These are phyloP conservation scores for Odocoileus hemionus DNA, from an alignment of 2,113 vertebrate genomes.

Conservation along the genomic window DNA sequence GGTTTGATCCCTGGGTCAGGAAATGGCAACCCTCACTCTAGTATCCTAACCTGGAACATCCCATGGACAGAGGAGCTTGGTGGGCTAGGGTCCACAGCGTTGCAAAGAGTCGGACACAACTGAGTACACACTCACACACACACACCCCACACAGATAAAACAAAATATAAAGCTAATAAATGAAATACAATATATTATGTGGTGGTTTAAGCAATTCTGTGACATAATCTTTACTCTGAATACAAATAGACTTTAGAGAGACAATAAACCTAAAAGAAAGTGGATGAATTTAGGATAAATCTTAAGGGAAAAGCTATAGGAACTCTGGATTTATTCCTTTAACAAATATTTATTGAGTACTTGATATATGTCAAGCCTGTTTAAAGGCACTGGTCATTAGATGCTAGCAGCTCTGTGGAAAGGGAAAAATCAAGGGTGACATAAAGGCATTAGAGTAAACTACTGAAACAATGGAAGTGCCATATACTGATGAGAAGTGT, in stretches of 20 bases:
- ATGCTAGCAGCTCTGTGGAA: not conserved
- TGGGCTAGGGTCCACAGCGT: accelerated
- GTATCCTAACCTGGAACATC: not conserved
- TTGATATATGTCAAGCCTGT: not conserved
- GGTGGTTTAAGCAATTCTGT: not conserved
- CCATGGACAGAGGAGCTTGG: not conserved
- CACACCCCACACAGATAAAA: not conserved
- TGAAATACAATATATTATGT: not conserved
- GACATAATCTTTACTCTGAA: not conserved
- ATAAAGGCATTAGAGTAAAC: not conserved
- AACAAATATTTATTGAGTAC: not conserved
- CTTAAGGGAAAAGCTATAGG: not conserved
- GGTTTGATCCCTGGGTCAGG: not conserved
- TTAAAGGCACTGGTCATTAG: not conserved
- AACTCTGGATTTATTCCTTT: not conserved
- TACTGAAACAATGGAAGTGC: not conserved
- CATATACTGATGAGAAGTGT: not conserved
- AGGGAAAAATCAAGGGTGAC: not conserved
- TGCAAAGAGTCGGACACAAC: accelerated
- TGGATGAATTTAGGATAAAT: not conserved
- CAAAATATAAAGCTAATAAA: not conserved
- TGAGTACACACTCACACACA: not conserved
- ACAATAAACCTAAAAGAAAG: not conserved
- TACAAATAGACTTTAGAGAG: not conserved
- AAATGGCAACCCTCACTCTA: not conserved